Percentiles rank a stretch among this genome's conserved stretches.
These are phyloP conservation scores for Callionymus lyra DNA, from an alignment of 2,113 vertebrate species.

Conservation along the genomic window DNA sequence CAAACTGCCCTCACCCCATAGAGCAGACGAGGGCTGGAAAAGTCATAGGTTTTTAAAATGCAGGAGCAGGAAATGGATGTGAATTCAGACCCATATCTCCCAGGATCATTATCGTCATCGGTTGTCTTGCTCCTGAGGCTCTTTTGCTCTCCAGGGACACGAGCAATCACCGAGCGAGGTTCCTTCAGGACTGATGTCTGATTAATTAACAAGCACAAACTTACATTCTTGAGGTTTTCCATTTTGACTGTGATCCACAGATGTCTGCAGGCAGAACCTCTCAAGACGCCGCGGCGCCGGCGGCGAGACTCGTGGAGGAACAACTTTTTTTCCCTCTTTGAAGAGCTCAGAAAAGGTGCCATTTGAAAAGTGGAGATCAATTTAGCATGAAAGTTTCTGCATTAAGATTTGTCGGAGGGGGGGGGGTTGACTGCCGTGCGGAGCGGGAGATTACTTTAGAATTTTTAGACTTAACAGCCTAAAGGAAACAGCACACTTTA, in stretches of 20 bases:
- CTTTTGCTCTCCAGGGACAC: constrained; percentile 21
- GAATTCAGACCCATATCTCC: neutral
- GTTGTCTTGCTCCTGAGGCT: constrained; percentile 10
- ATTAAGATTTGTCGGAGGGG: constrained; percentile 23
- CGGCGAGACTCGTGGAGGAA: constrained; percentile 15
- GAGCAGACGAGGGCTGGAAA: constrained; percentile 8
- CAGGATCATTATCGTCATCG: no score
- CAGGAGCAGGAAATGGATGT: constrained; percentile 3
- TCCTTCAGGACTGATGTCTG: constrained; percentile 20
- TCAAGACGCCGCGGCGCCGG: constrained; percentile 24
- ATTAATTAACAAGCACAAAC: constrained; percentile 35
- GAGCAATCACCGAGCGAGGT: constrained; percentile 11
- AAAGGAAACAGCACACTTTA: constrained; percentile 9
- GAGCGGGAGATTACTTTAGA: constrained; percentile 23
- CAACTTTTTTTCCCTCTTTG: constrained; percentile 15
- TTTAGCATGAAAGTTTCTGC: constrained; percentile 22
- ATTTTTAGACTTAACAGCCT: constrained; percentile 19
- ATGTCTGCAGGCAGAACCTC: constrained; percentile 25
- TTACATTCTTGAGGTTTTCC: constrained; percentile 15
- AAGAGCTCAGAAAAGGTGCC: constrained; percentile 17
- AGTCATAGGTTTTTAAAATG: neutral
- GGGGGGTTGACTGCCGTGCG: constrained; percentile 11
- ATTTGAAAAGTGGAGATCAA: constrained; percentile 33
- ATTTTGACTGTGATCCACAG: constrained; percentile 27
- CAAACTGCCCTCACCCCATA: constrained; percentile 19